These are phyloP conservation scores for Sipunculus nudus DNA, from an alignment of 2,888 invertebrate genomes.

Conservation along the genomic window DNA sequence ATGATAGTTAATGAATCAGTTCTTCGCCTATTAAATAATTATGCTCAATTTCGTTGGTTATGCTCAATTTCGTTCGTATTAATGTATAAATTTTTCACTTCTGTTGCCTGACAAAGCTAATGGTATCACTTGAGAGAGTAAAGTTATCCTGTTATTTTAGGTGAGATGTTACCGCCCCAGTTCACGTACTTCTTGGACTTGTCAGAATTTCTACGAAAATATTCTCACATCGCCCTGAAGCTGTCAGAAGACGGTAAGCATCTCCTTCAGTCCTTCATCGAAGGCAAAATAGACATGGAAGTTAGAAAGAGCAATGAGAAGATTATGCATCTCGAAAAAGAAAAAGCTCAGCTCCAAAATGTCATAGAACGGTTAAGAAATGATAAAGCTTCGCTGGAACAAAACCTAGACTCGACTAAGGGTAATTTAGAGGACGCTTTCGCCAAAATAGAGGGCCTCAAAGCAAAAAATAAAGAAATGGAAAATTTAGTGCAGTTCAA, in stretches of 20 bases:
- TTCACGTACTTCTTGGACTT: conserved; percentile 37
- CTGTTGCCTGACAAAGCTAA: too few species aligned
- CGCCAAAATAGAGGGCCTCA: conserved; percentile 8
- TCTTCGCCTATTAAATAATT: too few species aligned
- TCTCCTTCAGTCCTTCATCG: conserved; percentile 33
- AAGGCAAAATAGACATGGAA: conserved; percentile 27
- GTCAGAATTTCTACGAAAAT: conserved; percentile 29
- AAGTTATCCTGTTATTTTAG: too few species aligned
- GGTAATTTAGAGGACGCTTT: background rate
- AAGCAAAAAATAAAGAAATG: conserved; percentile 4
- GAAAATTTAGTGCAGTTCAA: background rate
- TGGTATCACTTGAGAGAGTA: too few species aligned
- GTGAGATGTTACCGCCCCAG: conserved; percentile 33
- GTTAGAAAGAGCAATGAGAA: conserved; percentile 9
- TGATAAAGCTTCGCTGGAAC: background rate
- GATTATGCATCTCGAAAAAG: background rate
- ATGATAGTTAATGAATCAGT: too few species aligned
- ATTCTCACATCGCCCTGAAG: conserved; percentile 35
- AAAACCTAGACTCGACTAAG: background rate
- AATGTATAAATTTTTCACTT: too few species aligned
- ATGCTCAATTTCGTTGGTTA: too few species aligned
- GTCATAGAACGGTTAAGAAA: background rate
- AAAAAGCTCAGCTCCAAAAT: background rate
- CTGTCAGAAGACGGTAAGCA: conserved; percentile 37
- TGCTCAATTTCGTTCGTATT: too few species aligned